phyloP scores from a whole-genome alignment of 2,797 vertebrate genomes.

The Micropoecilia bifurca region DNA sequence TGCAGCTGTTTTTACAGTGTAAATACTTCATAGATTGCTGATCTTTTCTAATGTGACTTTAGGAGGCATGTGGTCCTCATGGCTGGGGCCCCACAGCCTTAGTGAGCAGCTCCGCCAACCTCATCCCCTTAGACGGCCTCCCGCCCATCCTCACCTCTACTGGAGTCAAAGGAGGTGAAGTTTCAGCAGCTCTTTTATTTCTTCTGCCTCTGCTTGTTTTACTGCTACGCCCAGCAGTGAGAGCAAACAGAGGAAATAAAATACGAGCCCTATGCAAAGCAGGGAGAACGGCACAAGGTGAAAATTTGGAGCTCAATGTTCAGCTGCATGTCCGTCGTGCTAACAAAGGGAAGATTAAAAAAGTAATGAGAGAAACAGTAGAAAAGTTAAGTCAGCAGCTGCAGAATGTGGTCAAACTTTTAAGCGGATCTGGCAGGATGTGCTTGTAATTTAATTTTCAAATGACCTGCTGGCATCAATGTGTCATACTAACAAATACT shows the following conservation, averaged over 20 bases:
- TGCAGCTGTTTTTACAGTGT: not conserved
- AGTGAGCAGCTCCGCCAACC: constrained; percentile 92
- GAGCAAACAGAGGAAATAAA: not conserved
- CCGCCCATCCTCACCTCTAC: constrained; percentile 99
- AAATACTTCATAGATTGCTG: not conserved
- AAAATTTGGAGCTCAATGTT: not conserved
- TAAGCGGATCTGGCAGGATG: not conserved
- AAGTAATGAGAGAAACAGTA: no score
- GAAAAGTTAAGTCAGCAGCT: constrained; percentile 4
- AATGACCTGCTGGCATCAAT: not conserved
- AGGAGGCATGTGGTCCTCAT: constrained; percentile 82
- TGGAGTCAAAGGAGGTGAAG: constrained; percentile 98
- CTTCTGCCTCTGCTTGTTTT: not conserved
- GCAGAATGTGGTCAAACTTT: not conserved
- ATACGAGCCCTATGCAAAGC: constrained; percentile 7
- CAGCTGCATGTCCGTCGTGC: not conserved
- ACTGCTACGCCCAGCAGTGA: not conserved
- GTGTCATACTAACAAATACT: not conserved
- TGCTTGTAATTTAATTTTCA: not conserved
- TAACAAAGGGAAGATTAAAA: no score
- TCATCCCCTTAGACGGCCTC: constrained; percentile 94
- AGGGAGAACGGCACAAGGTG: not conserved
- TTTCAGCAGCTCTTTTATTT: no score
- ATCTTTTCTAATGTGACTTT: constrained; percentile 22
- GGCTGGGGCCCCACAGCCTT: constrained; percentile 83